phyloP scores from a whole-genome alignment of 2,797 vertebrate genomes.

The Macroramphosus scolopax region DNA sequence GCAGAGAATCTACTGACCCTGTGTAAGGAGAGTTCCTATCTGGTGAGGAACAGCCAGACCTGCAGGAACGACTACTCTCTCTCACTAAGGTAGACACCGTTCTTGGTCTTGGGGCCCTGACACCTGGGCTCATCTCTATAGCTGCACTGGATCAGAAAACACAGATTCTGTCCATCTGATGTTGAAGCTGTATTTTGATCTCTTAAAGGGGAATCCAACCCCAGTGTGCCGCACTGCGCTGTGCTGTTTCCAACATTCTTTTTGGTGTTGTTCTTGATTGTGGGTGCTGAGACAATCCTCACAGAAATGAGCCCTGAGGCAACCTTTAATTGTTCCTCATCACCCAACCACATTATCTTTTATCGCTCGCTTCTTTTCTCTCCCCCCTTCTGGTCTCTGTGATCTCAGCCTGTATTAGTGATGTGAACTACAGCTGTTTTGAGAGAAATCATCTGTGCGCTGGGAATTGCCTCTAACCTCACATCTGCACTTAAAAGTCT shows the following conservation, averaged over 20 bases:
- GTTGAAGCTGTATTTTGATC: neutral
- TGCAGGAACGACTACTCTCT: constrained; percentile 88
- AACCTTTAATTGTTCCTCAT: constrained; percentile 21
- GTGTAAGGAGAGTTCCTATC: constrained; percentile 93
- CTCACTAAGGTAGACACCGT: constrained; percentile 84
- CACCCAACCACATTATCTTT: neutral
- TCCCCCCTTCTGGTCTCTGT: neutral
- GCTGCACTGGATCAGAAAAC: no score
- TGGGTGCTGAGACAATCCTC: constrained; percentile 3
- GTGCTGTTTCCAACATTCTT: constrained; percentile 10
- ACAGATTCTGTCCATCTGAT: no score
- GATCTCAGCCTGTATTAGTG: constrained; percentile 5
- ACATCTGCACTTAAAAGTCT: no score
- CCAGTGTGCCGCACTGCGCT: neutral
- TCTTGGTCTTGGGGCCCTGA: neutral
- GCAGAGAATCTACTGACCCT: constrained; percentile 87
- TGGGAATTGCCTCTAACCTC: no score
- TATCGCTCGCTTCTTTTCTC: neutral
- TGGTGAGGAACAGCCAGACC: constrained; percentile 92
- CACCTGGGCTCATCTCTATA: no score
- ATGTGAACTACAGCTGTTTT: constrained; percentile 21
- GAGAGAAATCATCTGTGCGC: neutral
- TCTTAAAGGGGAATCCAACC: constrained; percentile 24
- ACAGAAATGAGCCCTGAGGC: constrained; percentile 10
- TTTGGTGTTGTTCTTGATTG: constrained; percentile 6